These are phyloP conservation scores for Apotomis turbidana DNA, from an alignment of 2,888 invertebrate species.

Conservation along the genomic window DNA sequence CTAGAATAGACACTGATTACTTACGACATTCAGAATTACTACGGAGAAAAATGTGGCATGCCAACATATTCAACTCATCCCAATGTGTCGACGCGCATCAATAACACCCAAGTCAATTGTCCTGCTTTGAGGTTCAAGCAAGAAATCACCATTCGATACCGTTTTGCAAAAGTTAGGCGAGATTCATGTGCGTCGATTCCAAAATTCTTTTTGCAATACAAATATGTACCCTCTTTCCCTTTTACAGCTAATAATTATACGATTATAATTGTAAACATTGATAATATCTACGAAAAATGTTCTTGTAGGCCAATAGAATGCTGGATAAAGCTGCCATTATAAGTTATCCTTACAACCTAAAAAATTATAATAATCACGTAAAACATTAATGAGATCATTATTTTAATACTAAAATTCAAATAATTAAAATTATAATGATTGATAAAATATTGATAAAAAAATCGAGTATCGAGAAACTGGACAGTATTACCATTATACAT, in stretches of 20 bases:
- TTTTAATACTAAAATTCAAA: background rate
- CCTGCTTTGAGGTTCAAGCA: background rate
- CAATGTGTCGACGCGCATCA: background rate
- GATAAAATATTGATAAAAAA: background rate
- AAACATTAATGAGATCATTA: slow-evolving; percentile 36
- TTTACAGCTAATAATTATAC: background rate
- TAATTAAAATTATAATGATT: background rate
- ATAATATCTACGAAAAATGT: background rate
- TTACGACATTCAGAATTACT: slow-evolving; percentile 1
- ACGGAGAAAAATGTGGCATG: background rate
- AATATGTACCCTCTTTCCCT: background rate
- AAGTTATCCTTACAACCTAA: slow-evolving; percentile 2
- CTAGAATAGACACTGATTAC: slow-evolving; percentile 8
- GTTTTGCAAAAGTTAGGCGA: background rate
- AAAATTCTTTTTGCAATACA: background rate
- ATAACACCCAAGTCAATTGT: background rate
- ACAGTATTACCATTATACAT: background rate
- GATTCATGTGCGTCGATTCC: background rate
- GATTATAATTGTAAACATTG: background rate
- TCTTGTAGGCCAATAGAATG: background rate
- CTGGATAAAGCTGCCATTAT: too few species aligned
- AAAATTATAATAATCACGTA: slow-evolving; percentile 13
- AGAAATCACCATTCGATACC: background rate
- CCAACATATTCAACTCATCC: background rate
- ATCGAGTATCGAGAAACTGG: background rate